Base-by-base conservation (phyloP, 2,888 invertebrate species). In the Rhagium mordax region DNA sequence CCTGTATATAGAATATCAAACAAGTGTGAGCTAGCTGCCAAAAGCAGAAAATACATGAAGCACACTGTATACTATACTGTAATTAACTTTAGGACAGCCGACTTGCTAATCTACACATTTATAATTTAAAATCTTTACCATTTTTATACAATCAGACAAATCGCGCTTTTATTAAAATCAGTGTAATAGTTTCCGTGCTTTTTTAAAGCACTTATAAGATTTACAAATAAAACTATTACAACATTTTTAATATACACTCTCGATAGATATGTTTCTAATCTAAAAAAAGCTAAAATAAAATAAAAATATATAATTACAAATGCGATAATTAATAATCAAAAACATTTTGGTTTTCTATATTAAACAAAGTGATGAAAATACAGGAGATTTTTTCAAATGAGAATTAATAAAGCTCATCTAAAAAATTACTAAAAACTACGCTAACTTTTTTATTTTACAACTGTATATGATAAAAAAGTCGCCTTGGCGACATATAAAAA, bases 401-500 rank as follows among this genome's bases (percentile, higher is more conserved):
- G 65, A 59, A 71, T 70, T 59, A 68, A 66, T 71, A 76, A 78
- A 82, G 82, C 80, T 82, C 82, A 81, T 81, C 82, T 83, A 83
- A 83, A 75, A 81, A 78, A 78, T 80, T 82, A 82, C 72, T 75
- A 79, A 78, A 81, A 82, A 84, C 85, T 87, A 87, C 82, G 76
- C 84, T 86, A 86, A 84, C 80, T 83, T 83, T 84, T 83, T 85
- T 82, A 85, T 86, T 86, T 87, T 87, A 87, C 87, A 87, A 83
- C 84, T 87, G 87, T 87, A 87, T 87, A 87, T 84, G 85, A 82
- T 84, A 84, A 87, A 86, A 86, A 86, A 84, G 85, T 84, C 85
- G 85, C 79, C 73, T 72, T 83, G 82, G 84, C 85, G 84, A 86
- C 85, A 84, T 86, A 86, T 86, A 86, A 86, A 87, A 81, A 87